A percentile compares a stretch with the other conserved stretches of the same genome.
Conservation (phyloP, 1,140 invertebrate species). For the Drosophila rufa region DNA sequence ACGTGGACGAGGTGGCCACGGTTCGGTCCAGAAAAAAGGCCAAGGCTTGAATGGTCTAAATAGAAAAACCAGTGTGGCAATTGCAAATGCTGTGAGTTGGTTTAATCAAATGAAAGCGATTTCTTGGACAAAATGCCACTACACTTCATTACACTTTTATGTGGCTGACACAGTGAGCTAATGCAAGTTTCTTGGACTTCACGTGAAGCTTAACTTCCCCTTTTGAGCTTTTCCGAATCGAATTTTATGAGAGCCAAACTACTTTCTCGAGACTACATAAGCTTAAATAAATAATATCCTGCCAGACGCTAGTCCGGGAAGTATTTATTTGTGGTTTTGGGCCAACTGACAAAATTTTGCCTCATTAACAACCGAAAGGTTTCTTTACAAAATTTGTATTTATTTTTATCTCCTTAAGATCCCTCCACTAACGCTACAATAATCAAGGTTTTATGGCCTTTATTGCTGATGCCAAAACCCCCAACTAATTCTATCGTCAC, state of each 20-base stretch:
- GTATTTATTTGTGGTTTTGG: constrained; percentile 17
- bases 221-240: neutral
- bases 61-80: too few relatives aligned
- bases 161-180: constrained; percentile 72
- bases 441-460: too few relatives aligned
- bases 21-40: too few relatives aligned
- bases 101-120: constrained; percentile 28
- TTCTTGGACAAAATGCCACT: constrained; percentile 42
- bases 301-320: neutral
- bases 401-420: neutral
- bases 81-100: constrained; percentile 25
- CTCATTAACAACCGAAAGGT: neutral
- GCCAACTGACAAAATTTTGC: neutral
- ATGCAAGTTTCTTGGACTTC: constrained; percentile 28
- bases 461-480: too few relatives aligned
- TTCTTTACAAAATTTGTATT: neutral
- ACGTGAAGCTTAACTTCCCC: constrained; percentile 12
- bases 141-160: constrained; percentile 38
- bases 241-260: constrained; percentile 8
- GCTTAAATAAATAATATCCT: constrained; percentile 2
- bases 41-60: too few relatives aligned
- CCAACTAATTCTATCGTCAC: too few relatives aligned
- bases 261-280: constrained; percentile 12
- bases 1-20: too few relatives aligned
- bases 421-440: too few relatives aligned